Percentiles rank a stretch among this genome's conserved stretches.
These are phyloP conservation scores for Crocuta crocuta DNA, from an alignment of 2,113 vertebrate genomes.

Conservation along the genomic window DNA sequence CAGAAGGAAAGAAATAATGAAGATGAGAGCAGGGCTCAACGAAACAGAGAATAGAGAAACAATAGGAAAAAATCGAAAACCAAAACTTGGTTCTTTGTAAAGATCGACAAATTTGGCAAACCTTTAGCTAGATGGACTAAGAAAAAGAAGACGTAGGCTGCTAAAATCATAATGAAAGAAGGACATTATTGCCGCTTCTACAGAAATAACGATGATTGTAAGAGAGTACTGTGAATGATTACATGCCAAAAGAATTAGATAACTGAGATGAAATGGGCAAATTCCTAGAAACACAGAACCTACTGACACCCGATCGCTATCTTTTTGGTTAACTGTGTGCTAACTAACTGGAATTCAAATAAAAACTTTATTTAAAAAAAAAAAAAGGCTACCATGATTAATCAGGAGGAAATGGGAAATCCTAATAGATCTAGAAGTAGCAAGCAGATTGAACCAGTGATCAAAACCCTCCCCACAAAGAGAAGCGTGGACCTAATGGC, in stretches of 20 bases:
- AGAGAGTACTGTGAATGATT: not conserved
- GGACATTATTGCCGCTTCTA: not conserved
- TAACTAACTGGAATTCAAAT: not conserved
- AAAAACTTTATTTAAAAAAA: not conserved
- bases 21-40: not conserved
- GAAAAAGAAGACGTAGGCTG: not conserved
- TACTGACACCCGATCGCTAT: not conserved
- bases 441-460: not conserved
- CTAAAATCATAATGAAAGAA: not conserved
- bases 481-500: not conserved
- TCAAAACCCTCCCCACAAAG: not conserved
- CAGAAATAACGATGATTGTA: not conserved
- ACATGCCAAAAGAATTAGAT: not conserved
- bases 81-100: not conserved
- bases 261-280: not conserved
- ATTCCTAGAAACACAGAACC: not conserved
- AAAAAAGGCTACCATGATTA: not conserved
- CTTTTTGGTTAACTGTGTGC: not conserved
- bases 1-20: not conserved
- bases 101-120: not conserved
- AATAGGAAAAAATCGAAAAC: not conserved
- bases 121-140: not conserved
- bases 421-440: not conserved
- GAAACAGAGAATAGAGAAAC: not conserved
- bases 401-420: not conserved